Evolutionary conservation across 2,113 vertebrate species (phyloP).

Genomic region (Danionella cerebrum): DNA sequence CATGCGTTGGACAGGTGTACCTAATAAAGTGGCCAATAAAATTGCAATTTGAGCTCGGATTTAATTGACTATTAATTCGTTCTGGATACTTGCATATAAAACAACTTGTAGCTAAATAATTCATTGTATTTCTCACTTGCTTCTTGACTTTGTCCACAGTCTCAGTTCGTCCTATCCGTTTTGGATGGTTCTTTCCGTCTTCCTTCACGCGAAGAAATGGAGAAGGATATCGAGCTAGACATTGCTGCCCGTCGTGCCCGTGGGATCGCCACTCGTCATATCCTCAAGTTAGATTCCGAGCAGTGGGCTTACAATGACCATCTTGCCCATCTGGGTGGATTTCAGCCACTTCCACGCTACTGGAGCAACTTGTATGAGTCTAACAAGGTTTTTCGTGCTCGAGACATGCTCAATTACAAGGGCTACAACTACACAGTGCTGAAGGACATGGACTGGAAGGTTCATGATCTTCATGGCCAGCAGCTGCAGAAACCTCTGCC

Average conservation of each 20-base stretch:
- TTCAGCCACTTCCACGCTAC: constrained; percentile 43
- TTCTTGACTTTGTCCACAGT: not conserved
- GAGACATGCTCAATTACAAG: constrained; percentile 47
- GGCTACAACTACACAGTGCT: constrained; percentile 44
- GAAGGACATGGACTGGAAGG: constrained; percentile 44
- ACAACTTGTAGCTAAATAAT: no score
- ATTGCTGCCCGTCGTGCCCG: constrained; percentile 20
- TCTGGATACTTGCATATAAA: no score
- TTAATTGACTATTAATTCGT: no score
- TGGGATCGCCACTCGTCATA: constrained; percentile 45
- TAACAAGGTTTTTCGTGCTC: constrained; percentile 37
- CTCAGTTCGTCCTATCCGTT: constrained; percentile 50
- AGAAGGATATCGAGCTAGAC: constrained; percentile 41
- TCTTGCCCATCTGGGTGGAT: constrained; percentile 47
- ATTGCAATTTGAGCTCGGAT: no score
- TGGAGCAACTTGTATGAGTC: constrained; percentile 51
- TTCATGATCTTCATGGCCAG: constrained; percentile 36
- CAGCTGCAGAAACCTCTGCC: constrained; percentile 32
- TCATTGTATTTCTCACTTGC: no score
- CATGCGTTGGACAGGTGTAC: no score
- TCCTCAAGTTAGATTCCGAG: constrained; percentile 46
- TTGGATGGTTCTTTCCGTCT: constrained; percentile 49
- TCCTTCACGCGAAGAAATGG: constrained; percentile 50
- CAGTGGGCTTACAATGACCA: constrained; percentile 58
- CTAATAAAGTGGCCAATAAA: no score